Evolutionary conservation across 2,888 invertebrate species (phyloP).

Genomic region (Microplitis deprimator): DNA sequence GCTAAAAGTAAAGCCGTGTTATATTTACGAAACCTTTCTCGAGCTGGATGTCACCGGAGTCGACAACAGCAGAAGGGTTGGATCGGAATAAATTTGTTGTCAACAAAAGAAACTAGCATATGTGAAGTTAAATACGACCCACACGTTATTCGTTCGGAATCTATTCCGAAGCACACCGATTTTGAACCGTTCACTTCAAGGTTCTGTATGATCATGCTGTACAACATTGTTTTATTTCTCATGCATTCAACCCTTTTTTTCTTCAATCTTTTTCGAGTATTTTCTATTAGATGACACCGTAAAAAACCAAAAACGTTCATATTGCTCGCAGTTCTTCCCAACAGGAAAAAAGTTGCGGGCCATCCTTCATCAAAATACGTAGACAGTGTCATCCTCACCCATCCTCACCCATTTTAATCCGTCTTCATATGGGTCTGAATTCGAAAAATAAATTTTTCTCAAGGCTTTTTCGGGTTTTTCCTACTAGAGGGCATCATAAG

Average conservation of each 20-base stretch:
- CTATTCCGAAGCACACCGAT: neutral
- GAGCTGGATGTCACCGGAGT: neutral
- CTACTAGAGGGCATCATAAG: no score
- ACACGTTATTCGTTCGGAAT: neutral
- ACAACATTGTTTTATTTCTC: neutral
- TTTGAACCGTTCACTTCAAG: neutral
- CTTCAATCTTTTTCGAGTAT: neutral
- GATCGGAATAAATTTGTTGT: neutral
- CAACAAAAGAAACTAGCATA: slow-evolving; percentile 4
- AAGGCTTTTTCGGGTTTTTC: no score
- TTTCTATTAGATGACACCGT: no score
- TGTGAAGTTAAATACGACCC: neutral
- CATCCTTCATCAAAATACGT: no score
- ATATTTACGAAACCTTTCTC: slow-evolving; percentile 21
- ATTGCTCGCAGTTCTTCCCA: no score
- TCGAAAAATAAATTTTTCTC: no score
- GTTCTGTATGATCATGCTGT: neutral
- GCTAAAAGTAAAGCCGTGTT: neutral
- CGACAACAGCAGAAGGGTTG: neutral
- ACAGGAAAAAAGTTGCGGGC: no score
- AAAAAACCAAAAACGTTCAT: no score
- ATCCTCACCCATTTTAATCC: no score
- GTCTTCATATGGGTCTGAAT: no score
- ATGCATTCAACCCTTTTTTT: neutral
- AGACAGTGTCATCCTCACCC: no score